Conservation (phyloP, 2,888 invertebrate genomes). For the Eristalinus aeneus region DNA sequence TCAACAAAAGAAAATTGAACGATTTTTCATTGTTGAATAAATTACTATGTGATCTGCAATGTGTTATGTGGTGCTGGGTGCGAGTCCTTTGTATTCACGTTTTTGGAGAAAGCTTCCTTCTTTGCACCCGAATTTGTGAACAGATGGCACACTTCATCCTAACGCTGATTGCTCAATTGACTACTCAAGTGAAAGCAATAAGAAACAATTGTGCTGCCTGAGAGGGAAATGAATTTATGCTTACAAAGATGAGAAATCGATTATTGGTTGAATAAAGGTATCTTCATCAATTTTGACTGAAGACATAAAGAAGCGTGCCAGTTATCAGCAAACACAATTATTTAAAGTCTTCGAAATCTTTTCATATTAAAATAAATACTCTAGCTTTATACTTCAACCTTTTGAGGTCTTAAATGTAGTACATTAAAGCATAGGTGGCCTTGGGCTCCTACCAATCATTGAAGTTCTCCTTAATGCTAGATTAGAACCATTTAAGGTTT, state of each 20-base stretch:
- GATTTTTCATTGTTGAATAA: neutral
- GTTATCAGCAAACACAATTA: too few relatives aligned
- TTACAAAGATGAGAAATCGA: neutral
- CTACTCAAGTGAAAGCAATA: neutral
- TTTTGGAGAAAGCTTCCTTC: neutral
- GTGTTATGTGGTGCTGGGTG: neutral
- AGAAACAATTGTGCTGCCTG: neutral
- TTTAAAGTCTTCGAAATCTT: too few relatives aligned
- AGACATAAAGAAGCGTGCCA: too few relatives aligned
- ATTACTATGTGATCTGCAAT: neutral
- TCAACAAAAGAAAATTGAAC: neutral
- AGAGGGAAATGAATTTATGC: neutral
- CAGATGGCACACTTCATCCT: neutral
- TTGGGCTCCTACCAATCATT: too few relatives aligned
- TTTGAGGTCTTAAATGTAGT: too few relatives aligned
- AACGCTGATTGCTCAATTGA: neutral
- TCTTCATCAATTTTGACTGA: neutral
- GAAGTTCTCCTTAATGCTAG: too few relatives aligned
- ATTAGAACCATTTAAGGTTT: too few relatives aligned
- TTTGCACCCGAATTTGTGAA: neutral
- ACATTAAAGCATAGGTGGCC: too few relatives aligned
- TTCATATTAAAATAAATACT: too few relatives aligned
- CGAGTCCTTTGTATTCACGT: neutral
- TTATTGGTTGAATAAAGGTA: neutral
- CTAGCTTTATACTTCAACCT: too few relatives aligned